Conservation (phyloP, 2,113 vertebrate species). For the Himantopus leucocephalus region DNA sequence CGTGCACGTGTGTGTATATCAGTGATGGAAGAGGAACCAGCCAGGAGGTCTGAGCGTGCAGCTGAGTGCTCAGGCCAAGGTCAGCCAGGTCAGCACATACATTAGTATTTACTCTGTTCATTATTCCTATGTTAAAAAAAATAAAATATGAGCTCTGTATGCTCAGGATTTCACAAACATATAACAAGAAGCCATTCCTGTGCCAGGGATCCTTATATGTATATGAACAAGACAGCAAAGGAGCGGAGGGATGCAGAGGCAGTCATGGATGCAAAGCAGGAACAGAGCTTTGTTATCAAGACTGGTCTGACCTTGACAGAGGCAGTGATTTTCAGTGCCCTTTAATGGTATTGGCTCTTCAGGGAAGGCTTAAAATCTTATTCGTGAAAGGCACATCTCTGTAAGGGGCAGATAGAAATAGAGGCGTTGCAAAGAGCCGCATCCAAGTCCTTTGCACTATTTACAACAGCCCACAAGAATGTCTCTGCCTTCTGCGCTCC, state of each 20-base stretch:
- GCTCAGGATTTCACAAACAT: neutral
- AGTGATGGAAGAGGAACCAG: neutral
- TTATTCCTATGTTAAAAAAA: neutral
- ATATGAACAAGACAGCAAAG: neutral
- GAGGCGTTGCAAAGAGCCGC: neutral
- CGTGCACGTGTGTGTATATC: no score
- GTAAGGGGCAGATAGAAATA: neutral
- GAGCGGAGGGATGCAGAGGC: neutral
- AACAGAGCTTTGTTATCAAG: neutral
- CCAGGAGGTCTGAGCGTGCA: neutral
- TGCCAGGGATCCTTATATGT: neutral
- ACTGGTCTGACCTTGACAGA: neutral
- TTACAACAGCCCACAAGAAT: neutral
- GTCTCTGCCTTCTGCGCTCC: neutral
- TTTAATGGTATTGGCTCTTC: slow-evolving; percentile 19
- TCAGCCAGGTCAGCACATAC: neutral
- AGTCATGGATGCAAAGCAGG: neutral
- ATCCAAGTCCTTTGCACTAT: neutral
- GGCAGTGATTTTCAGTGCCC: neutral
- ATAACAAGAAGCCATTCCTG: neutral
- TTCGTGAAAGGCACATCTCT: neutral
- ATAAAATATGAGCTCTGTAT: neutral
- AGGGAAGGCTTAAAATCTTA: slow-evolving; percentile 6
- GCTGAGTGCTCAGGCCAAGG: neutral
- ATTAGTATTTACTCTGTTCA: neutral